Evolutionary conservation across 2,797 vertebrate genomes (phyloP).

Genomic region (Gymnoscopelus microlampas): DNA sequence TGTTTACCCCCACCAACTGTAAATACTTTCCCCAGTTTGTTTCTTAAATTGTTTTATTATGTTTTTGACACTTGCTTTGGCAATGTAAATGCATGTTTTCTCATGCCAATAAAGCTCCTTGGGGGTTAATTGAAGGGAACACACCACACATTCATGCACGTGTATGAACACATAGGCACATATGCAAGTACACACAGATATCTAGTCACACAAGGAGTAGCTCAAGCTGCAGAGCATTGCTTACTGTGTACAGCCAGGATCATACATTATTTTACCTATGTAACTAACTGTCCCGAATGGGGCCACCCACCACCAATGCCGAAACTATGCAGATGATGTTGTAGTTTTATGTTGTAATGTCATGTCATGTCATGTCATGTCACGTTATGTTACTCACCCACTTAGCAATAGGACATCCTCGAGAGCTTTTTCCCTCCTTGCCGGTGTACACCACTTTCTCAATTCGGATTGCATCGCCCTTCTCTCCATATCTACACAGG

Average conservation of each 20-base stretch:
- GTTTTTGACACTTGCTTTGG: too few relatives aligned
- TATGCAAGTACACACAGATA: conserved; percentile 6
- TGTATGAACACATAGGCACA: not conserved
- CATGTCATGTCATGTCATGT: not conserved
- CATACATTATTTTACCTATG: too few relatives aligned
- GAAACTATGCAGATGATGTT: not conserved
- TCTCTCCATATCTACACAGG: conserved; percentile 89
- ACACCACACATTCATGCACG: conserved; percentile 79
- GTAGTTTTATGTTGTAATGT: not conserved
- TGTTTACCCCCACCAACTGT: too few relatives aligned
- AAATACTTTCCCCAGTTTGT: too few relatives aligned
- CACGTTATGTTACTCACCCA: conserved; percentile 88
- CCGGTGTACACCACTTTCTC: conserved; percentile 97
- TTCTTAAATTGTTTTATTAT: too few relatives aligned
- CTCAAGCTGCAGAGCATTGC: too few relatives aligned
- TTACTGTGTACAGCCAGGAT: too few relatives aligned
- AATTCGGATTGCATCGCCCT: conserved; percentile 93
- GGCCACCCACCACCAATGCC: not conserved
- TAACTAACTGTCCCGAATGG: not conserved
- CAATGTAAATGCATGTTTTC: too few relatives aligned
- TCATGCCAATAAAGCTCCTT: too few relatives aligned
- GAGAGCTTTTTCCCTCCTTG: conserved; percentile 95
- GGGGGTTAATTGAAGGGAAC: too few relatives aligned
- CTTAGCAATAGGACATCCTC: conserved; percentile 97
- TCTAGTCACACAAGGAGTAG: too few relatives aligned